Evolutionary conservation across 2,113 vertebrate species (phyloP).

Genomic region (Reinhardtius hippoglossoides): DNA sequence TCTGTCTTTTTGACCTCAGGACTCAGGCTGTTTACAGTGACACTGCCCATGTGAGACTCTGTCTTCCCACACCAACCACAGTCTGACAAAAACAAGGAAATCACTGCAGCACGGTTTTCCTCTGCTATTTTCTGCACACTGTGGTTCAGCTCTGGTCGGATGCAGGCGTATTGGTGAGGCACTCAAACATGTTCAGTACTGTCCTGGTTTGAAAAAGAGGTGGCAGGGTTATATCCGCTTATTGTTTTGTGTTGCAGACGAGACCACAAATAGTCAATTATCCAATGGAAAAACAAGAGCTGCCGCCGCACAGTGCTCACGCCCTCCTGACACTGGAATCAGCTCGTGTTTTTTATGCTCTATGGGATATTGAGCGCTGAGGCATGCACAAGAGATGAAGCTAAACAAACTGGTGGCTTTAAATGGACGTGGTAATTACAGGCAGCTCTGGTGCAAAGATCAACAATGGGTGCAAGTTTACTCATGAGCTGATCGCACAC

Average conservation of each 20-base stretch:
- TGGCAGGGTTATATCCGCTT: conserved; percentile 51
- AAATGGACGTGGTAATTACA: conserved; percentile 58
- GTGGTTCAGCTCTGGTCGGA: neutral
- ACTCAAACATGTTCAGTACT: conserved; percentile 4
- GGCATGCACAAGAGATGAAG: conserved; percentile 28
- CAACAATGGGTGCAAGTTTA: conserved; percentile 49
- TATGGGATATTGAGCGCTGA: conserved; percentile 31
- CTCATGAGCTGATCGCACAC: conserved; percentile 14
- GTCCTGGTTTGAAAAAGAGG: conserved; percentile 53
- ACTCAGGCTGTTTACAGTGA: conserved; percentile 49
- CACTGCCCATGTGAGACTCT: conserved; percentile 46
- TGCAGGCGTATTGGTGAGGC: neutral
- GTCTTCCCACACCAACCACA: conserved; percentile 35
- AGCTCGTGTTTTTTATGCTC: conserved; percentile 4
- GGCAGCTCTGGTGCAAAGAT: conserved; percentile 17
- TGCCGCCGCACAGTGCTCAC: conserved; percentile 17
- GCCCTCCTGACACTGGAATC: conserved; percentile 34
- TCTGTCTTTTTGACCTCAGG: conserved; percentile 48
- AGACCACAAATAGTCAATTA: conserved; percentile 61
- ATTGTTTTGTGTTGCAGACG: conserved; percentile 51
- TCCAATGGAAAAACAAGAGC: conserved; percentile 64
- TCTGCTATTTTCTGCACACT: conserved; percentile 1
- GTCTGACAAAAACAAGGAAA: conserved; percentile 68
- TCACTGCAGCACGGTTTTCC: conserved; percentile 39
- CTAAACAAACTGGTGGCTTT: conserved; percentile 40